Percentiles rank a stretch among this genome's conserved stretches.
These are phyloP conservation scores for Danio choprae DNA, from an alignment of 2,797 vertebrate genomes.

Conservation along the genomic window DNA sequence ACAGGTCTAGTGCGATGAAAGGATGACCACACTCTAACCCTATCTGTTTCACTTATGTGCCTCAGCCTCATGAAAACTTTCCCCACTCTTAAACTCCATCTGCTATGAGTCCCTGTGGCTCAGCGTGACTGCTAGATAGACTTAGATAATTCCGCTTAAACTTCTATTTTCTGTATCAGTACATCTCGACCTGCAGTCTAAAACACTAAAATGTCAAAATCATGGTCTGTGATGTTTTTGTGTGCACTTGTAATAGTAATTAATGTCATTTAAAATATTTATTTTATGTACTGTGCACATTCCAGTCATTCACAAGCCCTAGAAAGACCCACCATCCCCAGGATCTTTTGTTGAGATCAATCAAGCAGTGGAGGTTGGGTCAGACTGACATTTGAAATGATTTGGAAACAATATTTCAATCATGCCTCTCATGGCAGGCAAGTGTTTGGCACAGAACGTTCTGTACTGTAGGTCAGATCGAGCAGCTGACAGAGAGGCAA, in stretches of 20 bases:
- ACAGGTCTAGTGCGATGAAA: no score
- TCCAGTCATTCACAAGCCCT: neutral
- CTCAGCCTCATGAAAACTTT: no score
- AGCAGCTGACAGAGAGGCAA: neutral
- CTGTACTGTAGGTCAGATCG: neutral
- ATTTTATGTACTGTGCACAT: neutral
- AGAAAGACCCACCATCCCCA: neutral
- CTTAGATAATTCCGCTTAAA: no score
- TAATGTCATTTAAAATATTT: neutral
- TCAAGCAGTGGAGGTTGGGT: neutral
- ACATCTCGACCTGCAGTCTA: neutral
- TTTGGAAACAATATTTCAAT: slow-evolving; percentile 6
- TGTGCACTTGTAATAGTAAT: neutral
- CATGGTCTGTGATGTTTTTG: neutral
- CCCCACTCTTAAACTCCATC: no score
- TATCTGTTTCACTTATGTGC: no score
- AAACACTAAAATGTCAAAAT: neutral
- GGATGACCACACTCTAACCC: no score
- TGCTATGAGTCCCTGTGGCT: no score
- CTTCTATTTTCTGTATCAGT: neutral
- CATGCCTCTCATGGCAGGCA: slow-evolving; percentile 9
- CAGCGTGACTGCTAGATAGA: no score
- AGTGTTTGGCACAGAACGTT: neutral
- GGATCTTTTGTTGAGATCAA: neutral
- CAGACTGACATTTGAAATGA: slow-evolving; percentile 4